phyloP scores from a whole-genome alignment of 2,113 vertebrate species.

The Ceyx cyanopectus region DNA sequence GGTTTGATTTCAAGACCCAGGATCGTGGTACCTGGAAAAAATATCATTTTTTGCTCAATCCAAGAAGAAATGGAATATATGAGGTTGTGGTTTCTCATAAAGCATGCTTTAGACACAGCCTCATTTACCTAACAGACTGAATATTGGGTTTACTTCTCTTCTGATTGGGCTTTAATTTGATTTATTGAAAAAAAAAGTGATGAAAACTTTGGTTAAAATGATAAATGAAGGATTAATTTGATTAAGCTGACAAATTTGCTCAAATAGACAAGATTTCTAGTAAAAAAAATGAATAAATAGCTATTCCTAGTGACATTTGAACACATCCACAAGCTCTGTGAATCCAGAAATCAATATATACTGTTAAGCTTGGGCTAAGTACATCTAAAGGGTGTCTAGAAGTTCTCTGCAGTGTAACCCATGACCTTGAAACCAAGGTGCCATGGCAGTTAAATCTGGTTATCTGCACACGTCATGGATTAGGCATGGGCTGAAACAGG shows the following conservation, averaged over 20 bases:
- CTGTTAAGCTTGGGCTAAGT: fast-evolving
- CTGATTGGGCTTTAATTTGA: background rate
- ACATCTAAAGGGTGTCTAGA: background rate
- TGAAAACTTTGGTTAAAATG: background rate
- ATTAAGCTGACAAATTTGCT: no score
- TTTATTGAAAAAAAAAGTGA: background rate
- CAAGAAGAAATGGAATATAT: background rate
- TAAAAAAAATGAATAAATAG: background rate
- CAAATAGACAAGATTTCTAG: background rate
- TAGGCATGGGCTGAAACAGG: conserved; percentile 27
- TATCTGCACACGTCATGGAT: conserved; percentile 63
- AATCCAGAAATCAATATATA: background rate
- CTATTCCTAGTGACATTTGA: background rate
- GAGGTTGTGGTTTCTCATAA: background rate
- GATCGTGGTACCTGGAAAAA: background rate
- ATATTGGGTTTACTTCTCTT: background rate
- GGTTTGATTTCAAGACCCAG: no score
- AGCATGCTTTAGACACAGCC: background rate
- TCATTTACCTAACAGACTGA: background rate
- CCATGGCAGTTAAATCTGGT: conserved; percentile 30
- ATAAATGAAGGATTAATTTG: no score
- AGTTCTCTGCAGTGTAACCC: background rate
- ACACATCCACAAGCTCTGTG: background rate
- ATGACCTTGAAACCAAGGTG: conserved; percentile 47
- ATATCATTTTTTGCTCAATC: background rate